Conservation (phyloP, 2,888 invertebrate species). For the Villa cingulata region DNA sequence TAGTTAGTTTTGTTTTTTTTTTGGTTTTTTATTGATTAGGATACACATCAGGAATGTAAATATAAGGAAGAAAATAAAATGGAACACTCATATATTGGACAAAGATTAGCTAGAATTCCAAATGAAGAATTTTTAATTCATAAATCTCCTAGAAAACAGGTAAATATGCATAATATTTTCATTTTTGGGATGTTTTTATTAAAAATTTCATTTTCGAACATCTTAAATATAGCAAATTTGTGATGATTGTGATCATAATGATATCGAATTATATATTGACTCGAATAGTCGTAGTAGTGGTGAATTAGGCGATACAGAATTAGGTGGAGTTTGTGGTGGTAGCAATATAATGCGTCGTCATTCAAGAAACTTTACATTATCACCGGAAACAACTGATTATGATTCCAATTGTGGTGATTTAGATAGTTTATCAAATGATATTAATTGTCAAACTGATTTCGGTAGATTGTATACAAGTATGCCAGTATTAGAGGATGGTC, state of each 20-base stretch:
- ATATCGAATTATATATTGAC: slow-evolving; percentile 35
- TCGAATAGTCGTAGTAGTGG: slow-evolving; percentile 35
- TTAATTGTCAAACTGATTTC: slow-evolving; percentile 40
- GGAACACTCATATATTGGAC: slow-evolving; percentile 34
- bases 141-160: slow-evolving; percentile 22
- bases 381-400: slow-evolving; percentile 86
- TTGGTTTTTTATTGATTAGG: slow-evolving; percentile 16
- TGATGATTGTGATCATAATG: slow-evolving; percentile 31
- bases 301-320: slow-evolving; percentile 31
- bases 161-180: no score
- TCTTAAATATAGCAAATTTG: slow-evolving; percentile 12
- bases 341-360: slow-evolving; percentile 32
- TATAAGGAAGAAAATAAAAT: slow-evolving; percentile 24
- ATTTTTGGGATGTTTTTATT: no score
- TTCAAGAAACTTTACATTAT: slow-evolving; percentile 75
- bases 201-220: no score
- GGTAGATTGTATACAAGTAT: slow-evolving; percentile 60
- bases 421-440: slow-evolving; percentile 47
- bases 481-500: slow-evolving; percentile 87
- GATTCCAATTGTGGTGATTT: slow-evolving; percentile 72
- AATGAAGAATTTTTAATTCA: slow-evolving; percentile 33
- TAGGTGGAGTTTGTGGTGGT: slow-evolving; percentile 10
- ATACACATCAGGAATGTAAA: slow-evolving; percentile 23
- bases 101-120: slow-evolving; percentile 34
- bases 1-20: neutral